These are phyloP conservation scores for Xanthorhoe spadicearia DNA, from an alignment of 2,888 invertebrate genomes.

Conservation along the genomic window DNA sequence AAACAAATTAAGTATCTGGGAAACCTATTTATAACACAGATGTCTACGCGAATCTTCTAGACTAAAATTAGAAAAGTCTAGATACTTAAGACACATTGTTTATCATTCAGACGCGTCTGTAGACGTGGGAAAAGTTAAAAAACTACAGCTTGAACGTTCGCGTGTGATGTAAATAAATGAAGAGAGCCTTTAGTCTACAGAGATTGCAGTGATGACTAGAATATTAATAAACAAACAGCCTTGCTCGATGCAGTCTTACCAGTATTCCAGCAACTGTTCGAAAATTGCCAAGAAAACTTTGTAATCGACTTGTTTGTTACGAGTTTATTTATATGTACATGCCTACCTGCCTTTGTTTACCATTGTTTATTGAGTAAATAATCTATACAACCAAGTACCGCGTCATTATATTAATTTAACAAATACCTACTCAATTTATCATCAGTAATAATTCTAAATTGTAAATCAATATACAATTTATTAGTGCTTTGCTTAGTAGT, in stretches of 20 bases:
- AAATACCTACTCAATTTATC: not conserved
- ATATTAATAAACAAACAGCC: conserved; percentile 23
- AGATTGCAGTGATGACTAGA: conserved; percentile 22
- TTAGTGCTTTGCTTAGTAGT: not conserved
- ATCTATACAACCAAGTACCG: not conserved
- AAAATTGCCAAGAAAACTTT: conserved; percentile 11
- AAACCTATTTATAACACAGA: not conserved
- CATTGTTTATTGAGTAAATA: not conserved
- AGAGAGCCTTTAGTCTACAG: conserved; percentile 12
- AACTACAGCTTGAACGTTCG: not conserved
- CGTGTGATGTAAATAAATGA: conserved; percentile 1
- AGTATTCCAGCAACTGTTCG: conserved; percentile 24
- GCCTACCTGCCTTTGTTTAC: not conserved
- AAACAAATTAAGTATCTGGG: too few species aligned
- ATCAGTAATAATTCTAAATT: not conserved
- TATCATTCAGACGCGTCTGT: not conserved
- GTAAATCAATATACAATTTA: not conserved
- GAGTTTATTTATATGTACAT: conserved; percentile 2
- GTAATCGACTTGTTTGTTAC: not conserved
- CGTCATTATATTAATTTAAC: not conserved
- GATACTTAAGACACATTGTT: not conserved
- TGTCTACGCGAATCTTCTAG: not conserved
- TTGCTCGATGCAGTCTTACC: conserved; percentile 25
- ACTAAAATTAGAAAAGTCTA: not conserved
- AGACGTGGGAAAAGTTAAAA: not conserved